These are phyloP conservation scores for Hydrotaea cyrtoneurina DNA, from an alignment of 2,888 invertebrate species.

Conservation along the genomic window DNA sequence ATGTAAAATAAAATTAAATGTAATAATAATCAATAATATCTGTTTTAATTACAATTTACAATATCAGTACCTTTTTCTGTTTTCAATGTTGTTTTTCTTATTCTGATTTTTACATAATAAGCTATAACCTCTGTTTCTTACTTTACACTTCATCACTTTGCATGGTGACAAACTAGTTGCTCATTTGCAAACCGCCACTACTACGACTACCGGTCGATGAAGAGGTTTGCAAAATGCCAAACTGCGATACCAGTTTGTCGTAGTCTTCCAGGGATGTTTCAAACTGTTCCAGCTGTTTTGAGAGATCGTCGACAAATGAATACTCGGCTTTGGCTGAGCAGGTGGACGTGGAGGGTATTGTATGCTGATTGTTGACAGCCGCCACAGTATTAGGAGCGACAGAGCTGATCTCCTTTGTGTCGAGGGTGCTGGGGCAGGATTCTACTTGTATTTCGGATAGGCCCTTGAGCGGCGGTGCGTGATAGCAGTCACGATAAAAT, in stretches of 20 bases:
- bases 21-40: slow-evolving; percentile 33
- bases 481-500: slow-evolving; percentile 81
- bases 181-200: slow-evolving; percentile 77
- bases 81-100: slow-evolving; percentile 46
- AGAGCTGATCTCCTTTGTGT: slow-evolving; percentile 58
- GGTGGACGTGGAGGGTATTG: slow-evolving; percentile 34
- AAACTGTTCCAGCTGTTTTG: slow-evolving; percentile 80
- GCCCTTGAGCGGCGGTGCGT: slow-evolving; percentile 79
- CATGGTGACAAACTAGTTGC: slow-evolving; percentile 70
- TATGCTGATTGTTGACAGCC: not conserved
- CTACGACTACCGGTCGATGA: slow-evolving; percentile 78
- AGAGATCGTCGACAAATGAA: slow-evolving; percentile 77
- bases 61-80: slow-evolving; percentile 61
- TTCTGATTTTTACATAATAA: slow-evolving; percentile 46
- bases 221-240: slow-evolving; percentile 75
- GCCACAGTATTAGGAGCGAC: not conserved
- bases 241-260: slow-evolving; percentile 80
- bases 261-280: slow-evolving; percentile 80
- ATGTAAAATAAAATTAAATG: slow-evolving; percentile 40
- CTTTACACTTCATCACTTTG: not conserved
- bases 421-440: slow-evolving; percentile 60
- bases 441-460: slow-evolving; percentile 73
- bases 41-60: slow-evolving; percentile 58
- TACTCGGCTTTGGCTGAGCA: slow-evolving; percentile 64
- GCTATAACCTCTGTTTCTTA: slow-evolving; percentile 56